Evolutionary conservation across 1,140 invertebrate species (phyloP).

Genomic region (Venturia canescens): DNA sequence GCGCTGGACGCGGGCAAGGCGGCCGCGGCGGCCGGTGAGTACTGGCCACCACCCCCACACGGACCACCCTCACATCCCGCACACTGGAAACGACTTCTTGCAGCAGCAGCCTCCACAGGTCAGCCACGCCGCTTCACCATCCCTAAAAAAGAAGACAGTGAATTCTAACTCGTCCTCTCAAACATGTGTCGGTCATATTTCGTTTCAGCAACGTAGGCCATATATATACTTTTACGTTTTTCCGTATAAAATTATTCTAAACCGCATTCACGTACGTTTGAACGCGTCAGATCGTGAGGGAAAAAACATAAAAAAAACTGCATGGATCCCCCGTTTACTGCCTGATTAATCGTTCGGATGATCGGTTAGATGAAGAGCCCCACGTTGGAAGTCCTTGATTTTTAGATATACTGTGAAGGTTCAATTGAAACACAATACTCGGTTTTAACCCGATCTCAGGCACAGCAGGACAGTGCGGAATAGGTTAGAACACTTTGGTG

Average conservation of each 20-base stretch:
- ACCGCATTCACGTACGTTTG: not conserved
- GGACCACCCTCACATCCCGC: constrained; percentile 70
- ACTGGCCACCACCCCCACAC: constrained; percentile 63
- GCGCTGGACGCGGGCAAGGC: constrained; percentile 87
- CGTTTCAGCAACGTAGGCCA: not conserved
- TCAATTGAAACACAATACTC: no score
- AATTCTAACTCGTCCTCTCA: constrained; percentile 25
- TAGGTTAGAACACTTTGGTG: no score
- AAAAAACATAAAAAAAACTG: no score
- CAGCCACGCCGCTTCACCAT: constrained; percentile 62
- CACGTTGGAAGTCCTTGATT: no score
- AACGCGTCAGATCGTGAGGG: not conserved
- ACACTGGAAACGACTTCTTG: constrained; percentile 78
- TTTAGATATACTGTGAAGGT: no score
- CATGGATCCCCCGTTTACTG: not conserved
- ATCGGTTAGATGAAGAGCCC: no score
- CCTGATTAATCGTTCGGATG: not conserved
- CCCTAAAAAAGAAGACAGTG: constrained; percentile 41
- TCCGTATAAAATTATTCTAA: not conserved
- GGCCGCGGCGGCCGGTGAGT: constrained; percentile 79
- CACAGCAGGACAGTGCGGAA: no score
- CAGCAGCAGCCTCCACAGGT: constrained; percentile 78
- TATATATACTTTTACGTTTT: not conserved
- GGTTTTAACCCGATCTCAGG: no score
- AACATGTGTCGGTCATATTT: constrained; percentile 24